Percentiles rank a stretch among this genome's conserved stretches.
phyloP scores from a whole-genome alignment of 1,140 invertebrate species.

The Orchesella cincta region DNA sequence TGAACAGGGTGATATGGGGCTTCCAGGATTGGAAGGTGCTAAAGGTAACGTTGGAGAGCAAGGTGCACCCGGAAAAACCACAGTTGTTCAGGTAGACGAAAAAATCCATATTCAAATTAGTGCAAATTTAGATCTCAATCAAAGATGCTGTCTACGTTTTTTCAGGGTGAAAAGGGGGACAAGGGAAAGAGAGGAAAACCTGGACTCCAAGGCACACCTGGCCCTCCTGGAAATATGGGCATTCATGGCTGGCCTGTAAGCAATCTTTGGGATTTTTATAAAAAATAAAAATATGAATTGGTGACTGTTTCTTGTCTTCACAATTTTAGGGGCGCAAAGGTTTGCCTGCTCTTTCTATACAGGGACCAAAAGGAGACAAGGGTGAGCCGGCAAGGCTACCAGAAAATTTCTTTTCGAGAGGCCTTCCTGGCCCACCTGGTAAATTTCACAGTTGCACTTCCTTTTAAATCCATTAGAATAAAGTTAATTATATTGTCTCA shows the following conservation, averaged over 20 bases:
- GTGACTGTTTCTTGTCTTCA: too few species aligned
- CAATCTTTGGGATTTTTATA: too few species aligned
- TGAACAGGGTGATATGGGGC: too few species aligned
- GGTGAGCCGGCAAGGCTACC: constrained; percentile 45
- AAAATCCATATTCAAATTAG: too few species aligned
- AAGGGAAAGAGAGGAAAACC: constrained; percentile 72
- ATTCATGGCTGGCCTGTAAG: constrained; percentile 76
- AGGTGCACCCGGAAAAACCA: constrained; percentile 32
- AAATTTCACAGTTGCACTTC: constrained; percentile 63
- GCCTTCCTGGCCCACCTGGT: constrained; percentile 62
- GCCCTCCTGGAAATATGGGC: constrained; percentile 72
- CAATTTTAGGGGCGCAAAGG: constrained; percentile 66
- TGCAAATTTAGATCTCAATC: constrained; percentile 59
- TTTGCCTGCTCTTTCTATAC: constrained; percentile 58
- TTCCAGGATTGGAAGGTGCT: constrained; percentile 27
- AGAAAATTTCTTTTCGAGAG: constrained; percentile 46
- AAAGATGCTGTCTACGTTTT: constrained; percentile 62
- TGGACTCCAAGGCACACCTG: constrained; percentile 69
- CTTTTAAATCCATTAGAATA: too few species aligned
- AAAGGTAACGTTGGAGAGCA: constrained; percentile 39
- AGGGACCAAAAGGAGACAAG: constrained; percentile 56
- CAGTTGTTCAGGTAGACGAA: too few species aligned
- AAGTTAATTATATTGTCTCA: too few species aligned
- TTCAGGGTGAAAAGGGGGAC: constrained; percentile 75
- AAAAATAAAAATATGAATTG: too few species aligned